phyloP scores from a whole-genome alignment of 2,888 invertebrate genomes.

The Proisotoma minuta region DNA sequence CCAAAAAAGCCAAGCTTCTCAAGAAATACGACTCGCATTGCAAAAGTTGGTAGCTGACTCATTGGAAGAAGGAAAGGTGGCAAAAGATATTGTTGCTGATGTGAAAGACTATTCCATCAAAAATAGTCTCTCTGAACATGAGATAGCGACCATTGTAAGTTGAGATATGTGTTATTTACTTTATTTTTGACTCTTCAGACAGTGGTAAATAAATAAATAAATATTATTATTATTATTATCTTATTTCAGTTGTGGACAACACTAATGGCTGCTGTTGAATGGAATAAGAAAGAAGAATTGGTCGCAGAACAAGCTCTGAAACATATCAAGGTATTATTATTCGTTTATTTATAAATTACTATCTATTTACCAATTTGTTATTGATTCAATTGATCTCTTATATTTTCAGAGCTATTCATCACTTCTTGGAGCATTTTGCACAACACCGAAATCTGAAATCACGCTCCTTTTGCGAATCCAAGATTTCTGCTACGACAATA shows the following conservation, averaged over 20 bases:
- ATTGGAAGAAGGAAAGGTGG: conserved; percentile 77
- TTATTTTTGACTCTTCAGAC: no score
- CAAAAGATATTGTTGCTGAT: conserved; percentile 78
- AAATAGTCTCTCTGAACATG: conserved; percentile 82
- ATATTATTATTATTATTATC: no score
- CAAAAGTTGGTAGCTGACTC: conserved; percentile 72
- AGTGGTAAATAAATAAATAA: no score
- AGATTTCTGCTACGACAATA: conserved; percentile 97
- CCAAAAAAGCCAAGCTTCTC: conserved; percentile 59
- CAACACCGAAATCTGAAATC: conserved; percentile 78
- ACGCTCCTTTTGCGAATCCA: conserved; percentile 87
- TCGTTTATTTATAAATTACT: background rate
- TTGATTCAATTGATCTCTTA: background rate
- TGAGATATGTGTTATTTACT: conserved; percentile 6
- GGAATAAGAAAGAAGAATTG: conserved; percentile 97
- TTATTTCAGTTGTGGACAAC: conserved; percentile 77
- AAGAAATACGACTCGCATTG: conserved; percentile 74
- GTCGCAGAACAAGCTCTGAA: conserved; percentile 92
- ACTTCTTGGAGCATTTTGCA: conserved; percentile 80
- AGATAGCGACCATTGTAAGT: conserved; percentile 78
- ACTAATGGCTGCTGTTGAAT: conserved; percentile 91
- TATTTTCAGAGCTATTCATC: conserved; percentile 64
- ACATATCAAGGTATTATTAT: conserved; percentile 62
- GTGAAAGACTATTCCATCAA: conserved; percentile 79
- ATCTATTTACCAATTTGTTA: background rate